These are phyloP conservation scores for Halesus radiatus DNA, from an alignment of 1,140 invertebrate genomes.

Conservation along the genomic window DNA sequence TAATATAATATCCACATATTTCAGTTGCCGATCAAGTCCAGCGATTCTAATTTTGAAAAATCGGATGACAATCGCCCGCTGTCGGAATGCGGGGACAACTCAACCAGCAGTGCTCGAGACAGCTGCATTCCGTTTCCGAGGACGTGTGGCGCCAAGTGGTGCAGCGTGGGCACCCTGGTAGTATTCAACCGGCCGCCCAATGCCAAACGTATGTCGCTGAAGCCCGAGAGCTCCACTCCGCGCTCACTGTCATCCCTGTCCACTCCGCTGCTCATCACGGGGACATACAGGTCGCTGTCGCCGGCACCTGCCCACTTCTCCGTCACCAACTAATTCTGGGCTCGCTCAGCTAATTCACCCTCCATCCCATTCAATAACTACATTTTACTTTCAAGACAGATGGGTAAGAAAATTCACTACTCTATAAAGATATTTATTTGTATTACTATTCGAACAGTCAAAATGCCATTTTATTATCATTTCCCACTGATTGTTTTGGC, in stretches of 20 bases:
- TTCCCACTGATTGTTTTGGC: no score
- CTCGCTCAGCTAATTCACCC: conserved; percentile 66
- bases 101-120: conserved; percentile 76
- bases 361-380: conserved; percentile 71
- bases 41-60: conserved; percentile 66
- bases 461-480: no score
- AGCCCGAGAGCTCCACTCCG: conserved; percentile 80
- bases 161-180: conserved; percentile 85
- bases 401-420: conserved; percentile 62
- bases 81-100: conserved; percentile 63
- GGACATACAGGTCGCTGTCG: conserved; percentile 64
- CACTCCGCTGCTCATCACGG: conserved; percentile 62
- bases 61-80: conserved; percentile 65
- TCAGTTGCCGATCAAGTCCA: conserved; percentile 68
- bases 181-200: conserved; percentile 88
- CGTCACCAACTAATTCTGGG: conserved; percentile 66
- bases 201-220: conserved; percentile 77
- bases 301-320: conserved; percentile 70
- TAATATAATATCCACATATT: no score
- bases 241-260: conserved; percentile 68
- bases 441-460: no score
- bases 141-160: conserved; percentile 94
- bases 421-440: neutral
- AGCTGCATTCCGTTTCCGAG: conserved; percentile 94
- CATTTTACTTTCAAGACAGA: conserved; percentile 87